A percentile compares a stretch with the other conserved stretches of the same genome.
Conservation (phyloP, 35 echinoderm and acorn worm genomes). For the Diadema setosum region DNA sequence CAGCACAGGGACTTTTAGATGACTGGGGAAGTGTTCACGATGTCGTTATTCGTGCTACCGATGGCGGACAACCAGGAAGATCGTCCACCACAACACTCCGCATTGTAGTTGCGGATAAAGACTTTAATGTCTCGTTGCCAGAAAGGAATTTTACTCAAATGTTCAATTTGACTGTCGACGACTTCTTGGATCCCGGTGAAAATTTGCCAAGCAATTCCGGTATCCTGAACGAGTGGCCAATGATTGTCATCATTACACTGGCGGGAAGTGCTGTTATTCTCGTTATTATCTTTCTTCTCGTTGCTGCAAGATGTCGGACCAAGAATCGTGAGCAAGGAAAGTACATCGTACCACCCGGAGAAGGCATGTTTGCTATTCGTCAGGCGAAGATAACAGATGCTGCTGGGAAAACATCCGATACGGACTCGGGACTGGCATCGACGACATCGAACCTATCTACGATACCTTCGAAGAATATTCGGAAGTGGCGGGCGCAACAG, state of each 20-base stretch:
- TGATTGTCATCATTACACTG: slow-evolving; percentile 74
- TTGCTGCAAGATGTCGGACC: slow-evolving; percentile 65
- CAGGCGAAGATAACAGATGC: background rate
- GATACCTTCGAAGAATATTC: slow-evolving; percentile 90
- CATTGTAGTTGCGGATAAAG: slow-evolving; percentile 63
- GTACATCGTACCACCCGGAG: slow-evolving; percentile 12
- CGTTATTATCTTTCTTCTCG: slow-evolving; percentile 70
- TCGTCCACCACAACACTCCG: slow-evolving; percentile 1
- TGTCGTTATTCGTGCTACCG: slow-evolving; percentile 58
- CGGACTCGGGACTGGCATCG: slow-evolving; percentile 48
- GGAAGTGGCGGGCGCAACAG: slow-evolving; percentile 78
- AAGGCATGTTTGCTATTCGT: slow-evolving; percentile 32
- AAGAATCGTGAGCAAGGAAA: slow-evolving; percentile 19
- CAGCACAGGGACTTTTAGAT: slow-evolving; percentile 26
- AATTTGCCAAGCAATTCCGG: background rate
- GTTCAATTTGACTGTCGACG: slow-evolving; percentile 66
- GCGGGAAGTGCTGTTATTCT: slow-evolving; percentile 66
- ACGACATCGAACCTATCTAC: slow-evolving; percentile 45
- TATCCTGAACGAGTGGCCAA: slow-evolving; percentile 58
- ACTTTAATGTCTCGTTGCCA: slow-evolving; percentile 70
- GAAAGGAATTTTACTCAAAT: slow-evolving; percentile 42
- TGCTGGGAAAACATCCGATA: slow-evolving; percentile 33
- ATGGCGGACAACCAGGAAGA: slow-evolving; percentile 24
- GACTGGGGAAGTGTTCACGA: slow-evolving; percentile 63
- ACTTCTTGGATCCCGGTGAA: slow-evolving; percentile 15